Conservation (phyloP, 2,888 invertebrate species). For the Baccha elongata region DNA sequence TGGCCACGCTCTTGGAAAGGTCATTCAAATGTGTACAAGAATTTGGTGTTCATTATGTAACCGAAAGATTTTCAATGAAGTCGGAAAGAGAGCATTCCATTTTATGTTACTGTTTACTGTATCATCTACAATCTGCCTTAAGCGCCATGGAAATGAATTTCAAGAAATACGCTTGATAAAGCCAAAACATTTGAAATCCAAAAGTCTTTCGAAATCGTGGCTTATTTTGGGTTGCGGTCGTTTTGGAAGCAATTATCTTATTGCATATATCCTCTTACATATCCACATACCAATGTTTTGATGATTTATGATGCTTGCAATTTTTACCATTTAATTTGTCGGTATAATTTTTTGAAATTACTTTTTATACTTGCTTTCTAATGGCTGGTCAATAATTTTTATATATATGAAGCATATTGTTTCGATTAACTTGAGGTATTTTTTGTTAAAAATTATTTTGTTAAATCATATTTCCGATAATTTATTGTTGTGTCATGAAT, state of each 20-base stretch:
- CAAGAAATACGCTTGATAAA: not conserved
- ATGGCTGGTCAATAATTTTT: not conserved
- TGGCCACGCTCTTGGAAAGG: conserved; percentile 39
- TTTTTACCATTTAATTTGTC: not conserved
- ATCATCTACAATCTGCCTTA: not conserved
- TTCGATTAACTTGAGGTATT: not conserved
- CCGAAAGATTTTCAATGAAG: conserved; percentile 1
- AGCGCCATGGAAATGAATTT: not conserved
- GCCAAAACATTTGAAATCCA: not conserved
- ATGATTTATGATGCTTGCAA: not conserved
- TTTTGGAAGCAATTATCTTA: not conserved
- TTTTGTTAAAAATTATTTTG: not conserved
- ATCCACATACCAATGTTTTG: not conserved
- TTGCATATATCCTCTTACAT: not conserved
- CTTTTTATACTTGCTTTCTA: not conserved
- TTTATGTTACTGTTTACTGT: conserved; percentile 19
- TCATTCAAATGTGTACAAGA: conserved; percentile 26
- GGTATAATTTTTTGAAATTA: not conserved
- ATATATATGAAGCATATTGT: not conserved
- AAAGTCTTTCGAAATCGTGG: not conserved
- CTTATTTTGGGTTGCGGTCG: not conserved
- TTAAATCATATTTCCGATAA: conserved; percentile 3
- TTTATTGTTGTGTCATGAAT: conserved; percentile 6
- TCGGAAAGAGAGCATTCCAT: conserved; percentile 24
- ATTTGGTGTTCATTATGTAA: conserved; percentile 45